phyloP scores from a whole-genome alignment of 2,888 invertebrate genomes.

The Caenorhabditis sp. region DNA sequence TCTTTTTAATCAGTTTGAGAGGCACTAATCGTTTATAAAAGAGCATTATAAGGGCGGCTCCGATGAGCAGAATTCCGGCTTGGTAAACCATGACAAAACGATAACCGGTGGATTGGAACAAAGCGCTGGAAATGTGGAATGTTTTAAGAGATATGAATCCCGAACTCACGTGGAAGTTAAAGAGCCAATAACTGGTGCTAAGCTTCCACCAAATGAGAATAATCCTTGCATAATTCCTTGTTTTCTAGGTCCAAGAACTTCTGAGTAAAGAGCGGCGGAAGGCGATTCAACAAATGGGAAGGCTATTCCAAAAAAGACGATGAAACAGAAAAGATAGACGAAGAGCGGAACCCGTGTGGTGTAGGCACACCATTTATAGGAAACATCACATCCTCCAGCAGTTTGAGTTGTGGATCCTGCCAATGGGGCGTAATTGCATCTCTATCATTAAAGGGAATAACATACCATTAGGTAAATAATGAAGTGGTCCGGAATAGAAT shows the following conservation, averaged over 20 bases:
- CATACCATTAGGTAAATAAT: constrained; percentile 32
- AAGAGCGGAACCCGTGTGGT: constrained; percentile 29
- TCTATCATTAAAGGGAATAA: too few species aligned
- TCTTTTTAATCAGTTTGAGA: constrained; percentile 19
- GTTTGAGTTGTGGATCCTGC: constrained; percentile 16
- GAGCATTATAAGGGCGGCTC: constrained; percentile 14
- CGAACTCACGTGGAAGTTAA: constrained; percentile 34
- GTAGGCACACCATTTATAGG: constrained; percentile 33
- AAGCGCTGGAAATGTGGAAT: constrained; percentile 8
- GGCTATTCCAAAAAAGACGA: constrained; percentile 48
- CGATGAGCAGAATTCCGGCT: constrained; percentile 16
- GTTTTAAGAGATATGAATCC: background rate
- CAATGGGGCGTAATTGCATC: background rate
- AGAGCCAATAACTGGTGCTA: constrained; percentile 37
- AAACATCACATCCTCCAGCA: constrained; percentile 32
- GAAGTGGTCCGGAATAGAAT: constrained; percentile 43
- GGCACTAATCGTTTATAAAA: constrained; percentile 33
- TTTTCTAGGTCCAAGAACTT: constrained; percentile 47
- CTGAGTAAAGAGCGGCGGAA: constrained; percentile 42
- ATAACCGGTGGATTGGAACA: constrained; percentile 35
- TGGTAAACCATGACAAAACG: constrained; percentile 25
- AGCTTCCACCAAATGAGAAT: constrained; percentile 31
- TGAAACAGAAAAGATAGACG: constrained; percentile 43
- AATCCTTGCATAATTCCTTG: constrained; percentile 48
- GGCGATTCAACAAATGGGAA: constrained; percentile 51